These are phyloP conservation scores for Muscicapa striata DNA, from an alignment of 2,797 vertebrate species.

Conservation along the genomic window DNA sequence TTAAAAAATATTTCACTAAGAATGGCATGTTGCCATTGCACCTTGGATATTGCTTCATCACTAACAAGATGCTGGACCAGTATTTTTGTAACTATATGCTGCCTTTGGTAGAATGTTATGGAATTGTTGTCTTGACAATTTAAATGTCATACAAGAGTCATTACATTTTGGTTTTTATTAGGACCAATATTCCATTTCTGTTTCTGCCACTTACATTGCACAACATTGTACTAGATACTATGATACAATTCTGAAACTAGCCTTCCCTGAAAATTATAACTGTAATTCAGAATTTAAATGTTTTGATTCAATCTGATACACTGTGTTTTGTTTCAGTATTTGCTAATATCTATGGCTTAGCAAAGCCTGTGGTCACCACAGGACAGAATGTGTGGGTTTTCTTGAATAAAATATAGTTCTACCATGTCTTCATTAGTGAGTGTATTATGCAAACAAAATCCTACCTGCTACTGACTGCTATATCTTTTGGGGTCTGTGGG, in stretches of 20 bases:
- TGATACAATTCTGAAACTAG: slow-evolving; percentile 44
- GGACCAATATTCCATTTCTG: slow-evolving; percentile 56
- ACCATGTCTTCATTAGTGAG: slow-evolving; percentile 51
- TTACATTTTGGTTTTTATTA: slow-evolving; percentile 33
- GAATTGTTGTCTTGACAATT: slow-evolving; percentile 35
- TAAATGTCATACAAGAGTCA: slow-evolving; percentile 42
- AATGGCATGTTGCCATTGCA: slow-evolving; percentile 19
- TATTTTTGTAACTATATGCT: slow-evolving; percentile 45
- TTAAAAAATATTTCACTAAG: slow-evolving; percentile 50
- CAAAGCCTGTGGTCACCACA: slow-evolving; percentile 56
- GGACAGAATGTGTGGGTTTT: slow-evolving; percentile 65
- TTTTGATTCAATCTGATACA: slow-evolving; percentile 62
- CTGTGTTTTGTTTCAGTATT: slow-evolving; percentile 66
- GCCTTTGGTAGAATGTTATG: slow-evolving; percentile 52
- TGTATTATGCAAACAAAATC: slow-evolving; percentile 34
- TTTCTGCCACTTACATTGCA: slow-evolving; percentile 53
- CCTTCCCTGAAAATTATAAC: slow-evolving; percentile 41
- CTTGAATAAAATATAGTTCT: slow-evolving; percentile 70
- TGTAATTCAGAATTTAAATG: slow-evolving; percentile 59
- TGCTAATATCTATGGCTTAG: slow-evolving; percentile 63
- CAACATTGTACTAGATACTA: slow-evolving; percentile 50
- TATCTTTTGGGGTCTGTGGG: not conserved
- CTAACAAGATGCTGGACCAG: slow-evolving; percentile 58
- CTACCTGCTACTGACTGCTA: not conserved
- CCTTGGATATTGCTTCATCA: slow-evolving; percentile 65